Conservation (phyloP, 1,140 invertebrate species). For the Augochlora pura region DNA sequence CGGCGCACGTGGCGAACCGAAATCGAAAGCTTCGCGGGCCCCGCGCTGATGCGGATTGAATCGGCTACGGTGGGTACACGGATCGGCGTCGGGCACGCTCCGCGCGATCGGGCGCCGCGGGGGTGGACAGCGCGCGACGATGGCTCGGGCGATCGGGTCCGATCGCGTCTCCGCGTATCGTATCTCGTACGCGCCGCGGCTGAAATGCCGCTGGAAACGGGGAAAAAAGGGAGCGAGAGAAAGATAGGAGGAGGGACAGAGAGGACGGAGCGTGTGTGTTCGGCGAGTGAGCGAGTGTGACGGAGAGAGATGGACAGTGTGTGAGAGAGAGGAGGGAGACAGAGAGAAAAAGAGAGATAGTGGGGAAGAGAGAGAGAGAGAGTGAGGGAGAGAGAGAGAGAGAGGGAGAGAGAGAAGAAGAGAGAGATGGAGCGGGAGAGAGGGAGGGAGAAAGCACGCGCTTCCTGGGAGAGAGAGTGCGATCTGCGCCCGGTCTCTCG, state of each 20-base stretch:
- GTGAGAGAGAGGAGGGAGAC: background rate
- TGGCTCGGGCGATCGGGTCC: background rate
- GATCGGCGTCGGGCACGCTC: background rate
- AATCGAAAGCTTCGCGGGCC: background rate
- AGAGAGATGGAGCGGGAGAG: conserved; percentile 11
- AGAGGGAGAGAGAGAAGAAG: conserved; percentile 3
- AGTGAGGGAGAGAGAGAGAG: conserved; percentile 12
- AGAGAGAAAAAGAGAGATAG: conserved; percentile 10
- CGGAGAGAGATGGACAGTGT: conserved; percentile 7
- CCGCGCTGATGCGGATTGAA: background rate
- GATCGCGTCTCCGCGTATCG: background rate
- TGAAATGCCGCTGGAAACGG: conserved; percentile 23
- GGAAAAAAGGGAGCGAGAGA: conserved; percentile 21
- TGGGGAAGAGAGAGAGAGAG: conserved; percentile 16
- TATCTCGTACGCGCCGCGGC: conserved; percentile 31
- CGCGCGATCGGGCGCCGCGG: background rate
- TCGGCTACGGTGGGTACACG: too few relatives aligned
- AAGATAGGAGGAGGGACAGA: background rate
- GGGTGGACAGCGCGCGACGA: background rate
- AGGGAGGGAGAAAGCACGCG: conserved; percentile 47
- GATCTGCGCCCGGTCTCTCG: conserved; percentile 71
- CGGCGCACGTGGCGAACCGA: background rate
- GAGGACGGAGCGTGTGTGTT: too few relatives aligned
- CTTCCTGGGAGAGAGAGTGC: conserved; percentile 54
- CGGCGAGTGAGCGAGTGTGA: conserved; percentile 4